Evolutionary conservation across 2,888 invertebrate genomes (phyloP), one percentile per base, ranked within the genome.

Genomic region (Sphaerophoria rueppellii): DNA sequence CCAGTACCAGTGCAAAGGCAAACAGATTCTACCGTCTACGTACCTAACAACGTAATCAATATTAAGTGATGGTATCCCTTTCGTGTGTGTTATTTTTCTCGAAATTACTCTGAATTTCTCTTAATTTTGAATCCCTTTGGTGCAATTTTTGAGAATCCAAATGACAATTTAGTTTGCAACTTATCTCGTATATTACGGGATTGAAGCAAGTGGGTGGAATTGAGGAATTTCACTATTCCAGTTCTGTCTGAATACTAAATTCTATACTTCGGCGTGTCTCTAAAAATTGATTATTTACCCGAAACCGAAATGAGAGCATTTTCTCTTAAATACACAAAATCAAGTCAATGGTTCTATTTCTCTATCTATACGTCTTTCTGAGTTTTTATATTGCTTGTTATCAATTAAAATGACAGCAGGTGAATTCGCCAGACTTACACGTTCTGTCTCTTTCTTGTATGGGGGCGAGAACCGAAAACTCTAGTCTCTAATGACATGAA

Each of bases 261-360:
- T 32, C 24, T 32, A 24, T 6, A 7, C 14, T 48, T 14, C 63
- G 63, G 24, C 24, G 24, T 24, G 24, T 24, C 32, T 63, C 34
- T 14, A 34, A 34, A 5, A 63, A 63, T 63, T 63, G 63, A 63
- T 63, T 63, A 34, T 63, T 48, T 63, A 14, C 5, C 12, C 3
- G 16, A 12, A 43, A 37, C 12, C 0, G 11, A 50, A 54, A 54
- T 11, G 35, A 50, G 48, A 65, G 65, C 48, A 50, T 35, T 2
- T 54, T 67, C 67, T 54, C 80, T 81, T 81, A 81, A 81, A 57
- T 81, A 81, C 63, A 81, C 80, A 81, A 81, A 81, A 40, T 48
- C 9, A 12, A 14, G n/a, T 24, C 24, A 24, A 2, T 24, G 24
- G 24, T 24, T 24, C 24, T 24, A 24, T 24, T 24, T 1, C 24